Evolutionary conservation across 2,113 vertebrate species (phyloP).

Genomic region (Oreotragus oreotragus): DNA sequence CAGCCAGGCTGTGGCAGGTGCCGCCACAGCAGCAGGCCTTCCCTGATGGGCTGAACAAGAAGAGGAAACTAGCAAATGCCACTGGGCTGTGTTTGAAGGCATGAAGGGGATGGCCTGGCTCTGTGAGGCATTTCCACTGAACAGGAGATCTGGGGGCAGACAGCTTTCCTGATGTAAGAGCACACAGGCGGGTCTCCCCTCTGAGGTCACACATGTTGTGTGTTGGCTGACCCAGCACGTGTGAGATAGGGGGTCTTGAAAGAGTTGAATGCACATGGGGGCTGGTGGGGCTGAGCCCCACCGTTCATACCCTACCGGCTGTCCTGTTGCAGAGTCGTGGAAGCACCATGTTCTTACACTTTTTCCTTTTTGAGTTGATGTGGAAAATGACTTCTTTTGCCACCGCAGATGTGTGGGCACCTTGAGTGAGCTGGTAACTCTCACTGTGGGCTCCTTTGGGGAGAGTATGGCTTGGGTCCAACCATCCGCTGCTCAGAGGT

Average conservation of each 20-base stretch:
- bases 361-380: not conserved
- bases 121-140: not conserved
- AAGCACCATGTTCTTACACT: fast-evolving
- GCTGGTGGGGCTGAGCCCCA: slow-evolving; percentile 19
- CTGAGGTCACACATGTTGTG: slow-evolving; percentile 55
- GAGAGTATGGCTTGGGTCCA: not conserved
- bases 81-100: not conserved
- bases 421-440: not conserved
- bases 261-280: slow-evolving; percentile 25
- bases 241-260: slow-evolving; percentile 61
- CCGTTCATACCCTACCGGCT: not conserved
- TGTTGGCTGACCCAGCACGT: slow-evolving; percentile 63
- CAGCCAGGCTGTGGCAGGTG: slow-evolving; percentile 33
- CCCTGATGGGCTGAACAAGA: not conserved
- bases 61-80: not conserved
- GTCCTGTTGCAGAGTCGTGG: not conserved
- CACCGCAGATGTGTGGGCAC: too few species aligned
- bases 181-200: slow-evolving; percentile 61
- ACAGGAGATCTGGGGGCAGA: not conserved
- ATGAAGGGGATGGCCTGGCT: not conserved
- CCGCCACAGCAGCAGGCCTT: not conserved
- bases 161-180: slow-evolving; percentile 5
- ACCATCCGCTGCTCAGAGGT: fast-evolving
- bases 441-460: not conserved
- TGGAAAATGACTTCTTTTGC: not conserved